Percentiles rank a stretch among this genome's conserved stretches.
Conservation (phyloP, 1,140 invertebrate species). For the Orchesella cincta region DNA sequence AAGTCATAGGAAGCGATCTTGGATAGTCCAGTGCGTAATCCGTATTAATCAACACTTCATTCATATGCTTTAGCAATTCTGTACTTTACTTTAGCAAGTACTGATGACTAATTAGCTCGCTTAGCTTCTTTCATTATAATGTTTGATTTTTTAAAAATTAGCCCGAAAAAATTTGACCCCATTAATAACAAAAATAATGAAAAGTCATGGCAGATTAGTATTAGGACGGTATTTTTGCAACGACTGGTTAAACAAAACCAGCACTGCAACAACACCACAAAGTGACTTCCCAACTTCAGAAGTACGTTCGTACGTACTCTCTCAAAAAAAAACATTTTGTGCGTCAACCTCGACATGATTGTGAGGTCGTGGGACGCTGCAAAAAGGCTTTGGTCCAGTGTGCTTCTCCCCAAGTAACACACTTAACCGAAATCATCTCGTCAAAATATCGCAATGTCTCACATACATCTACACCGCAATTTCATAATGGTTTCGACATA, state of each 20-base stretch:
- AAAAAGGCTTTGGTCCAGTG: conserved; percentile 53
- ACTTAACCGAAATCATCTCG: too few species aligned
- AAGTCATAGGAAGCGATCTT: conserved; percentile 52
- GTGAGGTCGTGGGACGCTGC: conserved; percentile 51
- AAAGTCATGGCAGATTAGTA: too few species aligned
- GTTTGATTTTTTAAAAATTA: too few species aligned
- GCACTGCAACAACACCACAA: conserved; percentile 52
- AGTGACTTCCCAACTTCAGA: conserved; percentile 49
- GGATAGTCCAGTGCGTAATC: conserved; percentile 54
- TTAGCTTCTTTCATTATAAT: too few species aligned
- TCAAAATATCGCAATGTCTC: too few species aligned
- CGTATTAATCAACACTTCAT: conserved; percentile 54
- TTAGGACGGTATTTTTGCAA: too few species aligned
- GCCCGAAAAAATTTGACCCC: too few species aligned
- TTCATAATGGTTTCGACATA: too few species aligned
- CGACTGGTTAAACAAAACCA: conserved; percentile 44
- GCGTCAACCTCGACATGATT: conserved; percentile 51
- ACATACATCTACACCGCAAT: too few species aligned
- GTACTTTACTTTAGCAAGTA: conserved; percentile 51
- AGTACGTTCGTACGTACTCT: conserved; percentile 50
- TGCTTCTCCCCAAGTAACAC: conserved; percentile 51
- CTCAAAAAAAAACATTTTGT: conserved; percentile 52
- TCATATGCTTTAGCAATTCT: conserved; percentile 52
- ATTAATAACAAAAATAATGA: too few species aligned
- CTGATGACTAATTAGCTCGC: too few species aligned